These are phyloP conservation scores for Alloscopus bannaensis DNA, from an alignment of 2,888 invertebrate genomes.

Conservation along the genomic window DNA sequence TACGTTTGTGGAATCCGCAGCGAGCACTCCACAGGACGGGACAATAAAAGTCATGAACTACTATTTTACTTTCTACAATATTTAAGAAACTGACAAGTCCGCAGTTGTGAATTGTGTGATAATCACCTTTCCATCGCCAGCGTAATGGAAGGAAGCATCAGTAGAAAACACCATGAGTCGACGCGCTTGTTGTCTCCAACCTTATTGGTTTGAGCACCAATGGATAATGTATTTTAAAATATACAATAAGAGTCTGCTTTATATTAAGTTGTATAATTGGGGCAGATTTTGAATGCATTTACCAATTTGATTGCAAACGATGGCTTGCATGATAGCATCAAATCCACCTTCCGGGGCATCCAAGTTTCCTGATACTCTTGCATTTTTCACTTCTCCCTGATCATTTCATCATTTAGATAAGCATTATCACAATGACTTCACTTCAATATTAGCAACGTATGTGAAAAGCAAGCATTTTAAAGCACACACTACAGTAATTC, in stretches of 20 bases:
- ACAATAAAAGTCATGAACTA: constrained; percentile 98
- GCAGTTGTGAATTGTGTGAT: constrained; percentile 88
- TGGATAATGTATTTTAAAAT: not conserved
- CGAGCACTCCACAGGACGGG: constrained; percentile 91
- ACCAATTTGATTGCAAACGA: constrained; percentile 84
- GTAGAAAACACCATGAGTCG: constrained; percentile 81
- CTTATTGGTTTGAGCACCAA: constrained; percentile 8
- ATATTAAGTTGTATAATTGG: no score
- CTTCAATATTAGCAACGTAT: not conserved
- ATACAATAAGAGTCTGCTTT: constrained; percentile 17
- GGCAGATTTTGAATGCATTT: constrained; percentile 7
- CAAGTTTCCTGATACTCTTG: constrained; percentile 95
- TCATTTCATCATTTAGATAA: not conserved
- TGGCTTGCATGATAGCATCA: constrained; percentile 99
- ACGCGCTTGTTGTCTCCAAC: constrained; percentile 53
- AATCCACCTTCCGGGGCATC: constrained; percentile 99
- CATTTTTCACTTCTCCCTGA: constrained; percentile 85
- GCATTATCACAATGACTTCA: not conserved
- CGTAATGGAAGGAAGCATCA: constrained; percentile 99
- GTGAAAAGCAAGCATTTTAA: not conserved
- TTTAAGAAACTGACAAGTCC: constrained; percentile 97
- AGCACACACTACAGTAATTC: not conserved
- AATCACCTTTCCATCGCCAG: constrained; percentile 99
- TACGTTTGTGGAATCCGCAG: constrained; percentile 95
- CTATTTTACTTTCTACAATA: constrained; percentile 84